A percentile compares a stretch with the other conserved stretches of the same genome.
Evolutionary conservation across 2,113 vertebrate species (phyloP).

Genomic region (Oryzias curvinotus): DNA sequence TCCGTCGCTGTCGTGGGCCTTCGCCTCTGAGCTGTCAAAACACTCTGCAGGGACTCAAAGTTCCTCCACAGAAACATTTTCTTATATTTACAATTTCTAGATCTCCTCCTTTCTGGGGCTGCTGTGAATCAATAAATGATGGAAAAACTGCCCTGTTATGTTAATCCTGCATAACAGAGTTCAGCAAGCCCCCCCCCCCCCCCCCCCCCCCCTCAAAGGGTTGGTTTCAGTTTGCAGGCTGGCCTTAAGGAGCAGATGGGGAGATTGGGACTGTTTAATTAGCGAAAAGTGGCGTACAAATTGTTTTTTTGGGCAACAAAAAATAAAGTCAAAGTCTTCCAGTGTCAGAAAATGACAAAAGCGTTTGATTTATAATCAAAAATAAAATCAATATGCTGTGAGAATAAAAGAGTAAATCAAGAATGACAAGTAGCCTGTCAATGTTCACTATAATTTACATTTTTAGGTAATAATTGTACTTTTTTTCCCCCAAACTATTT

Average conservation of each 20-base stretch:
- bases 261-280: too few relatives aligned
- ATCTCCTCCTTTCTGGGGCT: slow-evolving; percentile 4
- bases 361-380: not conserved
- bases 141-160: not conserved
- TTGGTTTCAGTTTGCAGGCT: too few relatives aligned
- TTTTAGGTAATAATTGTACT: too few relatives aligned
- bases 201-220: too few relatives aligned
- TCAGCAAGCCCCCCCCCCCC: not conserved
- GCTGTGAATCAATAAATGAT: slow-evolving; percentile 18
- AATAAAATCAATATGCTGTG: not conserved
- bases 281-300: too few relatives aligned
- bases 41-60: slow-evolving; percentile 26
- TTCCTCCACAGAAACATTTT: slow-evolving; percentile 13
- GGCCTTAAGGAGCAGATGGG: too few relatives aligned
- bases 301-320: too few relatives aligned
- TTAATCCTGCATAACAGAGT: not conserved
- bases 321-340: too few relatives aligned
- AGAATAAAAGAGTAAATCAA: not conserved
- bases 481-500: too few relatives aligned
- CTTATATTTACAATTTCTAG: not conserved
- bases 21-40: slow-evolving; percentile 45
- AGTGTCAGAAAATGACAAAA: not conserved
- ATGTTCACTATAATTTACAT: not conserved
- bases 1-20: slow-evolving; percentile 40
- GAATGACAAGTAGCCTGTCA: not conserved